Evolutionary conservation across 2,888 invertebrate genomes (phyloP).

Genomic region (Heteromyza rotundicornis): DNA sequence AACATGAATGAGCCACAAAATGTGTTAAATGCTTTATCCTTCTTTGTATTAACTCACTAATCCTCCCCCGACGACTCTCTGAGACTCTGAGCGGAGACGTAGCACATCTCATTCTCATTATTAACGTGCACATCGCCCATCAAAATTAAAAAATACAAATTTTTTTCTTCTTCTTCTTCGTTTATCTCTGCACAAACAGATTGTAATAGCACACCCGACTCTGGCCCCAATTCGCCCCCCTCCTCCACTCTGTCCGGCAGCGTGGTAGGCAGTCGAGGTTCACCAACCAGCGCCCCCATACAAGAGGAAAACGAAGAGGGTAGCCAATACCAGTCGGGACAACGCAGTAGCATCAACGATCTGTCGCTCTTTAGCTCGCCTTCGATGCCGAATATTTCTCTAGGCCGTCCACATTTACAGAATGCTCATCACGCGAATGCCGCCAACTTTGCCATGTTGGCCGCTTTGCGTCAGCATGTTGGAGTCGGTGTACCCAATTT

Average conservation of each 20-base stretch:
- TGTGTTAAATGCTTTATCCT: constrained; percentile 18
- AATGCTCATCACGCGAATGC: constrained; percentile 52
- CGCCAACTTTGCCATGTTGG: constrained; percentile 54
- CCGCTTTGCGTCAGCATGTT: constrained; percentile 55
- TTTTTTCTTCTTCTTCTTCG: not conserved
- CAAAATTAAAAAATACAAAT: not conserved
- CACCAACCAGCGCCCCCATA: constrained; percentile 74
- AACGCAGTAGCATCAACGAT: constrained; percentile 74
- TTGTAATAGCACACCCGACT: constrained; percentile 72
- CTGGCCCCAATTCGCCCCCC: constrained; percentile 79
- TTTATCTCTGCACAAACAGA: constrained; percentile 50
- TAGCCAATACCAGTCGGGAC: constrained; percentile 68
- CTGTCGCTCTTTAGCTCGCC: constrained; percentile 89
- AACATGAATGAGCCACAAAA: not conserved
- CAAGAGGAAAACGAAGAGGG: constrained; percentile 82
- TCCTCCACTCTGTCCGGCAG: constrained; percentile 62
- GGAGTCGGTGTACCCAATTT: constrained; percentile 27
- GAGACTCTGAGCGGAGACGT: not conserved
- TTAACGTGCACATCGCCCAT: not conserved
- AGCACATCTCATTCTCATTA: not conserved
- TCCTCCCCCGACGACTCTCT: too few species aligned
- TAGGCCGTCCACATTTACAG: constrained; percentile 79
- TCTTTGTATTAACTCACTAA: constrained; percentile 38
- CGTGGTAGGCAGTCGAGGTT: constrained; percentile 67
- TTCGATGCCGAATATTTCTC: constrained; percentile 95